Base-by-base conservation (phyloP, 2,888 invertebrate genomes). In the Nudaria mundana region DNA sequence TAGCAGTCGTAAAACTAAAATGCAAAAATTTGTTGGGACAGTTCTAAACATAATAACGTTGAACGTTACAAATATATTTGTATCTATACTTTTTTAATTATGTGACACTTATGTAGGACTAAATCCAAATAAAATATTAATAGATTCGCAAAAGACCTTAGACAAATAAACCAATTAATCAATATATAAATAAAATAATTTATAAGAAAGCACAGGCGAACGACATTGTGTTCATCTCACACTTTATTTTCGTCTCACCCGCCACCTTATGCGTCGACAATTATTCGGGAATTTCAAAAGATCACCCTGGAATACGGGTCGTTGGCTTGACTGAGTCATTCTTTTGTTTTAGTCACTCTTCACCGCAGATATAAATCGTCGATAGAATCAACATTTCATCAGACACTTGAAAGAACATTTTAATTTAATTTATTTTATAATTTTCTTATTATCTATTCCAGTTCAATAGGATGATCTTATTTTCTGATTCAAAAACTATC, bases 221-320 rank as follows among this genome's bases (percentile, higher is more conserved):
- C 77, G 80, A 76, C 75, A 73, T 66, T 53, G 63, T 49, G 63
- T 49, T 64, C 71, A 73, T 72, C 69, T 75, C 71, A 54, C 54
- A 62, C 63, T 79, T 80, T 86, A 86, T 87, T 86, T 85, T 79
- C 68, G 85, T 84, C n/a, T n/a, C n/a, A n/a, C n/a, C n/a, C 81
- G 70, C 71, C 77, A 81, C 77, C 81, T 81, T 83, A 77, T 76
- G 70, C 73, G 78, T 80, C 83, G 81, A 82, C 84, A 85, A 86
- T 86, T 84, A 85, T 85, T 85, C 74, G 84, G 85, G 84, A 85
- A 85, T 86, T 81, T 85, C 77, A 74, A 80, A 81, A 85, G 85
- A 87, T 86, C 86, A 86, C 86, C 86, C 84, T 72, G 78, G 76
- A 76, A 66, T 61, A 57, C 62, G 69, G 71, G 82, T 86, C 86